These are phyloP conservation scores for Drosophila mauritiana DNA, from an alignment of 1,140 invertebrate genomes.

Conservation along the genomic window DNA sequence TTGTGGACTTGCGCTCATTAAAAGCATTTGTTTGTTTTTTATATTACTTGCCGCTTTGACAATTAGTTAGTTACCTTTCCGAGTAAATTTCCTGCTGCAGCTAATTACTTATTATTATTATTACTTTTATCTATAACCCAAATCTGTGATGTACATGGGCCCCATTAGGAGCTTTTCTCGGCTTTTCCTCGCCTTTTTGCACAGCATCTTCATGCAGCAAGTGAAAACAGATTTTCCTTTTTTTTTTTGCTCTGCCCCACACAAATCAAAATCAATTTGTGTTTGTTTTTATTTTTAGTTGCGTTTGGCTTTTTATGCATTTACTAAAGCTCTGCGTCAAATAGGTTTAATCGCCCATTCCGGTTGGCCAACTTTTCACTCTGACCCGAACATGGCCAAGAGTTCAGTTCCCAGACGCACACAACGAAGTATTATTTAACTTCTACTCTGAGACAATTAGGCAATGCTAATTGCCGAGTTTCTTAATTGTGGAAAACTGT, in stretches of 20 bases:
- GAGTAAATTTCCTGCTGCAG: not conserved
- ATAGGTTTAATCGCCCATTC: slow-evolving; percentile 61
- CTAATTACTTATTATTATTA: not conserved
- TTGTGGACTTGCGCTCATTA: not conserved
- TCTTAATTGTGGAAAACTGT: slow-evolving; percentile 50
- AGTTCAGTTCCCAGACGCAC: slow-evolving; percentile 39
- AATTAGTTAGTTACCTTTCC: not conserved
- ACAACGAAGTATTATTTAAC: slow-evolving; percentile 33
- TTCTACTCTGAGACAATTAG: slow-evolving; percentile 37
- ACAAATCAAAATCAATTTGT: slow-evolving; percentile 53
- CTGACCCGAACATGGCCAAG: slow-evolving; percentile 40
- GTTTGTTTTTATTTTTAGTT: slow-evolving; percentile 36
- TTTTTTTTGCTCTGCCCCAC: slow-evolving; percentile 15
- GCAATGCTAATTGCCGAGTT: slow-evolving; percentile 39
- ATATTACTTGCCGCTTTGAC: not conserved
- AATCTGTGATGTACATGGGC: slow-evolving; percentile 18
- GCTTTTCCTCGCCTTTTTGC: slow-evolving; percentile 26
- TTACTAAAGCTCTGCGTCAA: slow-evolving; percentile 31
- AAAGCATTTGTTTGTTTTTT: not conserved
- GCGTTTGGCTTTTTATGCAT: slow-evolving; percentile 6
- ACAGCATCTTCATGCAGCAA: slow-evolving; percentile 39
- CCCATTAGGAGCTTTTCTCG: slow-evolving; percentile 46
- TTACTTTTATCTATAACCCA: slow-evolving; percentile 18
- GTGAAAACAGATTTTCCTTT: slow-evolving; percentile 69
- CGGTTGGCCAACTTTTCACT: slow-evolving; percentile 54